Evolutionary conservation across 1,140 invertebrate species (phyloP).

Genomic region (Battus philenor): DNA sequence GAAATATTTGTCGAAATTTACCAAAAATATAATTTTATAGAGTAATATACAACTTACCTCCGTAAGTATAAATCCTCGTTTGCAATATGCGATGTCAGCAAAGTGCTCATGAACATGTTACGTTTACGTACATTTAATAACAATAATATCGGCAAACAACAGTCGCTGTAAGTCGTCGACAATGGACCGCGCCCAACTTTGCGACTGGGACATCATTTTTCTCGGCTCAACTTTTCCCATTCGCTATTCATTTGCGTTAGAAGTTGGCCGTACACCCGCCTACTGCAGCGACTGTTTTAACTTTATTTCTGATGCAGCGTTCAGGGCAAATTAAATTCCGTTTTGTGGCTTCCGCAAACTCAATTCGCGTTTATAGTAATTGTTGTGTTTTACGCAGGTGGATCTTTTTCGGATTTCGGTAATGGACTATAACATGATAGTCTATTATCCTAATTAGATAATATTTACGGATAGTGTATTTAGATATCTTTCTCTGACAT

Average conservation of each 20-base stretch:
- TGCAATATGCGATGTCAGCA: slow-evolving; percentile 17
- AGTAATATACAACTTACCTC: no score
- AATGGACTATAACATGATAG: no score
- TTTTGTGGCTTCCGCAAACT: slow-evolving; percentile 73
- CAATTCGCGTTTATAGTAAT: slow-evolving; percentile 63
- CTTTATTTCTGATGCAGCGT: slow-evolving; percentile 75
- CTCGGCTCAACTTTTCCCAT: slow-evolving; percentile 71
- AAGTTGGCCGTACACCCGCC: slow-evolving; percentile 65
- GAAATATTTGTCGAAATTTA: no score
- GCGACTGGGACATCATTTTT: slow-evolving; percentile 71
- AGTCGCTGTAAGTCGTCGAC: slow-evolving; percentile 27
- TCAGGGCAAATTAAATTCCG: slow-evolving; percentile 75
- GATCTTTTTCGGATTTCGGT: slow-evolving; percentile 44
- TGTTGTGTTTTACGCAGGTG: slow-evolving; percentile 59
- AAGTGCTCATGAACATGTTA: slow-evolving; percentile 27
- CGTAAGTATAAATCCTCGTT: slow-evolving; percentile 5
- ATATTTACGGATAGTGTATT: no score
- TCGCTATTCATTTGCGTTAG: slow-evolving; percentile 75
- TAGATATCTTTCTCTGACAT: no score
- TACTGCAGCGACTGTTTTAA: slow-evolving; percentile 73
- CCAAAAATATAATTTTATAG: no score
- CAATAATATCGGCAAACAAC: slow-evolving; percentile 43
- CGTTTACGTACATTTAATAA: slow-evolving; percentile 49
- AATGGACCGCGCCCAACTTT: slow-evolving; percentile 41
- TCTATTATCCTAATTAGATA: no score